Evolutionary conservation across 2,113 vertebrate genomes (phyloP), one percentile per base, ranked within the genome.

Genomic region (Suncus etruscus): DNA sequence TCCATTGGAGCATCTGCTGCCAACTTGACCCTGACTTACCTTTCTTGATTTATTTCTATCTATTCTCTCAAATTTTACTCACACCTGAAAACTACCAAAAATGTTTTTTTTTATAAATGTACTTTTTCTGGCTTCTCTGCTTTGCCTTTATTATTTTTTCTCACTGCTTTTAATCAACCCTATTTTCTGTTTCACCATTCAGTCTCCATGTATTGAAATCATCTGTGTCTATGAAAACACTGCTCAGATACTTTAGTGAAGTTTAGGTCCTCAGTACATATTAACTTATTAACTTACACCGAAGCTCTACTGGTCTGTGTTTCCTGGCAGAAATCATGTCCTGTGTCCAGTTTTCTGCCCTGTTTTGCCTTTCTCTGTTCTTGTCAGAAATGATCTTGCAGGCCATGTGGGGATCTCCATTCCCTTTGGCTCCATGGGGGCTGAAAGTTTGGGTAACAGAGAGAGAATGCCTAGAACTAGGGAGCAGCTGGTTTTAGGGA

Each of bases 291-390:
- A 25, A 51, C 39, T 48, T 10, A 84, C 20, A 50, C 31, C 0
- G 1, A 58, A 2, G 45, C 24, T 70, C 50, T 29, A 10, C n/a
- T 81, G 48, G 25, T 25, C 61, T 27, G 45, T 1, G 32, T 16
- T 48, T 74, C 58, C 50, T 87, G 93, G 61, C 54, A 48, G 94
- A 93, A 92, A 73, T 95, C 94, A 94, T 22, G 68, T 54, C 68
- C 70, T 75, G 15, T 50, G 20, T 51, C 1, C 51, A 51, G 70
- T 65, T 69, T 15, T 70, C 65, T 91, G 94, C 87, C 78, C 78
- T 85, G 29, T 5, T 29, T 29, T 58, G 66, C 82, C 81, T 45
- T 0, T n/a, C 48, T 63, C 32, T 73, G 18, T 76, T 92, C 92
- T 85, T 92, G 87, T 92, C 8, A 29, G 87, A 89, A 91, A 88